Conservation (phyloP, 2,113 vertebrate species). For the Nesoenas mayeri region DNA sequence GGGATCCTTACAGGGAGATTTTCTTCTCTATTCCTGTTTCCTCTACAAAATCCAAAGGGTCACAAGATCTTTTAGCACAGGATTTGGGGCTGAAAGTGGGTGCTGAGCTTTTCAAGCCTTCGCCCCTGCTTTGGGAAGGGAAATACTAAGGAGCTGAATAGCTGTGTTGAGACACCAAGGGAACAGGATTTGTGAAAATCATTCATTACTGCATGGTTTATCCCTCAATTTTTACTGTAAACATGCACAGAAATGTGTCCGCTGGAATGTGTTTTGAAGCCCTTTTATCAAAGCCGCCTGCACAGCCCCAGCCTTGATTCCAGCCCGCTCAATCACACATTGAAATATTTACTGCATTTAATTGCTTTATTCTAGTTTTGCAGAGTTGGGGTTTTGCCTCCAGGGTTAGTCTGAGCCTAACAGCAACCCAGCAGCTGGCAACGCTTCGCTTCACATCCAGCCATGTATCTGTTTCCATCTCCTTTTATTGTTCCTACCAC, state of each 20-base stretch:
- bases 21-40: background rate
- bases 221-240: background rate
- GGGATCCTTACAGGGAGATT: background rate
- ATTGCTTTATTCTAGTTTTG: background rate
- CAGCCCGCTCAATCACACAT: background rate
- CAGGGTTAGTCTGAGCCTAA: background rate
- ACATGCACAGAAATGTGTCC: background rate
- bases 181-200: background rate
- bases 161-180: background rate
- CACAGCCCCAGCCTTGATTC: background rate
- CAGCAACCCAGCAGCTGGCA: background rate
- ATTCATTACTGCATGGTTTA: background rate
- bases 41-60: background rate
- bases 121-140: background rate
- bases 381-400: background rate
- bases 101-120: background rate
- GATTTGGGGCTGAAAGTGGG: background rate
- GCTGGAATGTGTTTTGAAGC: background rate
- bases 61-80: fast-evolving
- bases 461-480: background rate
- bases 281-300: background rate
- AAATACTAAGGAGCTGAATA: background rate
- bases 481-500: background rate
- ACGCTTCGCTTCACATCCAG: background rate
- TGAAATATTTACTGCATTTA: background rate